phyloP scores from a whole-genome alignment of 1,140 invertebrate species.

The Drosophila athabasca region DNA sequence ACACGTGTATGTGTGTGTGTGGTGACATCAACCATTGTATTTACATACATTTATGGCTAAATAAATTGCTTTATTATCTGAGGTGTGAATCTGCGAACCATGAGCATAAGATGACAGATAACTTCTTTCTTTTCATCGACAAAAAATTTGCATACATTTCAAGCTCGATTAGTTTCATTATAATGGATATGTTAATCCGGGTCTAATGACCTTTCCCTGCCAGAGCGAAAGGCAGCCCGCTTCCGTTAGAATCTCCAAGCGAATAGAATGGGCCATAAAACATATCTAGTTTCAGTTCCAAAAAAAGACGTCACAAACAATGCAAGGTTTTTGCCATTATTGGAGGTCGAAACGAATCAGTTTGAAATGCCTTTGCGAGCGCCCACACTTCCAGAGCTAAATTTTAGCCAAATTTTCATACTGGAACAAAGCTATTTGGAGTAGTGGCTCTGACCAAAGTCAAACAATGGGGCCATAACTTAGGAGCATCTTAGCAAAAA shows the following conservation, averaged over 20 bases:
- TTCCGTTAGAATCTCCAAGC: slow-evolving; percentile 21
- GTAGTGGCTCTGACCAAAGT: slow-evolving; percentile 19
- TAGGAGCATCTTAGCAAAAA: not conserved
- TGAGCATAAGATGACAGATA: slow-evolving; percentile 23
- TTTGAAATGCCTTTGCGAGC: slow-evolving; percentile 17
- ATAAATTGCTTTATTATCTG: slow-evolving; percentile 49
- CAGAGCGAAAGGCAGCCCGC: slow-evolving; percentile 22
- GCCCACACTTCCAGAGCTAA: slow-evolving; percentile 27
- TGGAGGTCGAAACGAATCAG: slow-evolving; percentile 19
- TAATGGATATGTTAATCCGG: slow-evolving; percentile 35
- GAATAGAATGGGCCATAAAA: not conserved
- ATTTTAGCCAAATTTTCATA: slow-evolving; percentile 27
- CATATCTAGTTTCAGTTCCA: slow-evolving; percentile 8
- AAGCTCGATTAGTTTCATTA: slow-evolving; percentile 51
- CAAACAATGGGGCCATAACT: slow-evolving; percentile 43
- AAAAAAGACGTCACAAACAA: slow-evolving; percentile 22
- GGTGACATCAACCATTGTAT: not conserved
- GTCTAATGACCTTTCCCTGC: slow-evolving; percentile 53
- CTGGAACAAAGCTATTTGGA: slow-evolving; percentile 24
- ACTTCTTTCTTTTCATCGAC: slow-evolving; percentile 20
- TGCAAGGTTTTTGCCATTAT: slow-evolving; percentile 38
- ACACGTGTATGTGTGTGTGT: too few relatives aligned
- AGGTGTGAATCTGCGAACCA: slow-evolving; percentile 46
- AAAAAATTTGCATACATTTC: slow-evolving; percentile 41
- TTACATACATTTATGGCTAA: slow-evolving; percentile 23